Percentiles rank a stretch among this genome's conserved stretches.
Evolutionary conservation across 2,888 invertebrate species (phyloP).

Genomic region (Zeuzera pyrina): DNA sequence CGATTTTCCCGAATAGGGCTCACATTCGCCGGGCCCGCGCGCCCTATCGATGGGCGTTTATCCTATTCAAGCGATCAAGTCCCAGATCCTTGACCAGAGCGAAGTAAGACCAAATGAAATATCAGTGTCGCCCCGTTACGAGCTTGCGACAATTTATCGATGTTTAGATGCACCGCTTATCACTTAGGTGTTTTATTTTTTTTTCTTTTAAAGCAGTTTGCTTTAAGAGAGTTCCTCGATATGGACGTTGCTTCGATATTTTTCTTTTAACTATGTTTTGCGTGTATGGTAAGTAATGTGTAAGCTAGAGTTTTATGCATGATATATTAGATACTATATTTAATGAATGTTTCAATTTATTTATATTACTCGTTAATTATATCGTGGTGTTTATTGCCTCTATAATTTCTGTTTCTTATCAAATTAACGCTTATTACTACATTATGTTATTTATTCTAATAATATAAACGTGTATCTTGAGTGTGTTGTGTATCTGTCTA

Average conservation of each 20-base stretch:
- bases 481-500: too few relatives aligned
- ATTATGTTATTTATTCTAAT: too few relatives aligned
- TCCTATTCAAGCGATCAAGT: slow-evolving; percentile 91
- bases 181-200: slow-evolving; percentile 59
- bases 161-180: slow-evolving; percentile 72
- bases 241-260: slow-evolving; percentile 5
- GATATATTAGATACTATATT: too few relatives aligned
- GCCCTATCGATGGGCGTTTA: slow-evolving; percentile 92
- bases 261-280: slow-evolving; percentile 1
- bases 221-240: background rate
- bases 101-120: slow-evolving; percentile 83
- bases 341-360: too few relatives aligned
- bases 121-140: slow-evolving; percentile 51
- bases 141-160: slow-evolving; percentile 63
- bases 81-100: slow-evolving; percentile 88
- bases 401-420: too few relatives aligned
- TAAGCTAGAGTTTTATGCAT: slow-evolving; percentile 48
- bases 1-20: slow-evolving; percentile 82
- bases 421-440: too few relatives aligned
- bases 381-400: too few relatives aligned
- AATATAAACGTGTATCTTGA: too few relatives aligned
- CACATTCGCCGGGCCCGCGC: slow-evolving; percentile 93
- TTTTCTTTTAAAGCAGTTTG: slow-evolving; percentile 12
- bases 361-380: too few relatives aligned
- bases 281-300: slow-evolving; percentile 17